phyloP scores from a whole-genome alignment of 1,140 invertebrate species.

The Trialeurodes vaporariorum region DNA sequence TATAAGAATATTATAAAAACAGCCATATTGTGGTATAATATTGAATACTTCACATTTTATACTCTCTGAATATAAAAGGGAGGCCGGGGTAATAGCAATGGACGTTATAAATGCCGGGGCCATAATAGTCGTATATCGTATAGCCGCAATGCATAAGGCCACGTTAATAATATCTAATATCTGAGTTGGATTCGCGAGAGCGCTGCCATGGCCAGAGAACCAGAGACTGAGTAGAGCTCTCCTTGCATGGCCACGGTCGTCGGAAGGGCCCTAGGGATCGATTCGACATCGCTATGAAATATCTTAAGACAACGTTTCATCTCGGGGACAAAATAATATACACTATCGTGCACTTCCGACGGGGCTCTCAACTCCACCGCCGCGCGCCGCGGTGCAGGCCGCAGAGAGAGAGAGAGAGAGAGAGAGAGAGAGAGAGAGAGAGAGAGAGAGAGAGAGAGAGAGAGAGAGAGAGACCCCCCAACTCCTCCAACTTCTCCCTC shows the following conservation, averaged over 20 bases:
- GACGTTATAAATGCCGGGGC: no score
- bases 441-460: no score
- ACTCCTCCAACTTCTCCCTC: no score
- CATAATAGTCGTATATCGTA: background rate
- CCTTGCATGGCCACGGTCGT: no score
- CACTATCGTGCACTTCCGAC: background rate
- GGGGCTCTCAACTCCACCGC: no score
- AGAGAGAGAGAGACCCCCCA: no score
- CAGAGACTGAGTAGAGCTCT: no score
- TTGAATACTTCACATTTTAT: constrained; percentile 1
- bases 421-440: no score
- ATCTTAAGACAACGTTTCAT: background rate
- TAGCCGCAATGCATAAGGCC: background rate
- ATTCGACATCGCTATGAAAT: background rate
- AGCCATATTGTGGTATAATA: background rate
- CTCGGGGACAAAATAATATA: background rate
- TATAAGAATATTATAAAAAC: background rate
- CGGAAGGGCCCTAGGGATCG: background rate
- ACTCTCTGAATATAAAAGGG: background rate
- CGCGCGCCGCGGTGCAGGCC: no score
- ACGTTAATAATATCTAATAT: constrained; percentile 1
- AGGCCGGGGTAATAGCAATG: background rate
- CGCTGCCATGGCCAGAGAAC: no score
- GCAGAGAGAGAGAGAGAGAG: no score
- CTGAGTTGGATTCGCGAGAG: background rate